These are phyloP conservation scores for Zoanthus solanderi DNA, from an alignment of 92 coral and sea anemone genomes.

Conservation along the genomic window DNA sequence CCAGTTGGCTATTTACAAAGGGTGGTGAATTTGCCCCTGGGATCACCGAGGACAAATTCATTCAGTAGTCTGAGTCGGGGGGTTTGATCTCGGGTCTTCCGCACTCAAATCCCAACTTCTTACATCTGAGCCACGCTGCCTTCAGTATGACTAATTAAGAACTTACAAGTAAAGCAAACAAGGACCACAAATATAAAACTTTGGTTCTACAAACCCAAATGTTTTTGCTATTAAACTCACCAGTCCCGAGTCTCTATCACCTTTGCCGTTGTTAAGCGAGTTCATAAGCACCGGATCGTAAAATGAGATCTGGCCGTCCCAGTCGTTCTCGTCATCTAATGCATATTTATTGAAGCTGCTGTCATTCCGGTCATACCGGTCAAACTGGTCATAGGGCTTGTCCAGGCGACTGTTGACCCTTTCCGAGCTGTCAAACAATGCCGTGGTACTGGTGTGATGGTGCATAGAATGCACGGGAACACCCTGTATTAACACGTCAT, in stretches of 20 bases:
- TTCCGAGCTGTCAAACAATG: conserved; percentile 80
- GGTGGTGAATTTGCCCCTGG: too few relatives aligned
- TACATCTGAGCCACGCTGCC: too few relatives aligned
- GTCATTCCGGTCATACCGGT: conserved; percentile 65
- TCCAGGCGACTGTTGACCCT: conserved; percentile 59
- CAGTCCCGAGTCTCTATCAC: conserved; percentile 85
- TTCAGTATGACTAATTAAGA: too few relatives aligned
- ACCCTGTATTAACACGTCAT: background rate
- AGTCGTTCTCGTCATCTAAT: conserved; percentile 73
- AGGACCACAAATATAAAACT: too few relatives aligned
- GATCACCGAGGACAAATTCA: too few relatives aligned
- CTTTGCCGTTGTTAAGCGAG: conserved; percentile 52
- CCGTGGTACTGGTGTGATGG: conserved; percentile 75
- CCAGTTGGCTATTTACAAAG: too few relatives aligned
- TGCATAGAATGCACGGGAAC: conserved; percentile 55
- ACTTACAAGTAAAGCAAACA: too few relatives aligned
- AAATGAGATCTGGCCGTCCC: conserved; percentile 73
- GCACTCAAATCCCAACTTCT: too few relatives aligned
- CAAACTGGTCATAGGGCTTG: conserved; percentile 62
- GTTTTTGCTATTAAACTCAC: conserved; percentile 45
- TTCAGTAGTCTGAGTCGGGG: too few relatives aligned
- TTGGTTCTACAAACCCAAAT: too few relatives aligned
- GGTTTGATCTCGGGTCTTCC: too few relatives aligned
- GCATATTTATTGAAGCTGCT: conserved; percentile 76
- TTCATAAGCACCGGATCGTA: conserved; percentile 42